These are phyloP conservation scores for Tichodroma muraria DNA, from an alignment of 2,113 vertebrate species.

Conservation along the genomic window DNA sequence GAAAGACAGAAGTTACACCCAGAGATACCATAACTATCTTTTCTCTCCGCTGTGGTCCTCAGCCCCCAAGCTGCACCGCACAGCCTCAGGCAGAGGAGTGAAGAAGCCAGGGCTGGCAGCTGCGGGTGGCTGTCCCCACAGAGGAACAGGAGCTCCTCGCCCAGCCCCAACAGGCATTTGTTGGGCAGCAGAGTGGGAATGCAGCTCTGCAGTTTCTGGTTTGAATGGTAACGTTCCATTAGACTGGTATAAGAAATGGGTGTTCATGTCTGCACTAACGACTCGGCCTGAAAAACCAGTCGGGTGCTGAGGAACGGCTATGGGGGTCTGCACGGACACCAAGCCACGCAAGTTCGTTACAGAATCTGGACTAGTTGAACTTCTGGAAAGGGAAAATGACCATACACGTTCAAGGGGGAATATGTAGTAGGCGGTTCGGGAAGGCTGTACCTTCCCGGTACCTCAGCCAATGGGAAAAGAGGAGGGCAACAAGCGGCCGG, in stretches of 20 bases:
- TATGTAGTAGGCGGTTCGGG: no score
- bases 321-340: neutral
- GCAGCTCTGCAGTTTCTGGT: neutral
- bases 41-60: accelerated
- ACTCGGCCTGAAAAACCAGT: accelerated
- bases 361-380: neutral
- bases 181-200: neutral
- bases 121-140: neutral
- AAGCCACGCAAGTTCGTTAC: no score
- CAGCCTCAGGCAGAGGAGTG: no score
- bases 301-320: neutral
- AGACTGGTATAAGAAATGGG: neutral
- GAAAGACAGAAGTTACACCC: neutral
- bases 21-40: neutral
- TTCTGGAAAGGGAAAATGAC: neutral
- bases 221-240: accelerated
- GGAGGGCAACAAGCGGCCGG: accelerated
- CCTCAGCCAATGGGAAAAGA: neutral
- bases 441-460: neutral
- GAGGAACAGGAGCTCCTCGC: accelerated
- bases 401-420: accelerated
- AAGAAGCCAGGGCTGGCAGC: neutral
- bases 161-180: accelerated
- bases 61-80: accelerated
- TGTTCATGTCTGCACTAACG: no score